Evolutionary conservation across 2,113 vertebrate species (phyloP).

Genomic region (Tragelaphus scriptus): DNA sequence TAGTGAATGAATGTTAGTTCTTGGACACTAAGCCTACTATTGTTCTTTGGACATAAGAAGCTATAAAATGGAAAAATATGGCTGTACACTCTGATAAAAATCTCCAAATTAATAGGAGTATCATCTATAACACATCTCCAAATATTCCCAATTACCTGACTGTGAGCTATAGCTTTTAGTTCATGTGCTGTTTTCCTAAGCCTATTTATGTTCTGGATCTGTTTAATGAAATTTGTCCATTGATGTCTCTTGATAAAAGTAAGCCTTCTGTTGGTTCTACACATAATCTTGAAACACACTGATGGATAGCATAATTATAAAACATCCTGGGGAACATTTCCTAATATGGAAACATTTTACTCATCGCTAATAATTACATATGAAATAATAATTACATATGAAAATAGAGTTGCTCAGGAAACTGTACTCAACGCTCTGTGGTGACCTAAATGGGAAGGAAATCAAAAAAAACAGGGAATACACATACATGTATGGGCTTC

Average conservation of each 20-base stretch:
- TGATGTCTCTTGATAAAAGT: neutral
- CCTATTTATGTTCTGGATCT: neutral
- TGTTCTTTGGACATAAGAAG: neutral
- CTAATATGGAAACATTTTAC: neutral
- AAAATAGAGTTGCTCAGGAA: neutral
- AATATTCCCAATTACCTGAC: neutral
- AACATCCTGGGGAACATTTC: neutral
- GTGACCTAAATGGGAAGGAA: neutral
- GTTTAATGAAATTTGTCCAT: neutral
- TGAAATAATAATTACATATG: neutral
- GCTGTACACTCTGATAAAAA: neutral
- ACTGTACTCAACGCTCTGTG: neutral
- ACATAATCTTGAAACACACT: neutral
- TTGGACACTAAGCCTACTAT: neutral
- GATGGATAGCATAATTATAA: neutral
- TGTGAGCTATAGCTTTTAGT: neutral
- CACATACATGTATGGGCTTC: neutral
- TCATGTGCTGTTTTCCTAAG: neutral
- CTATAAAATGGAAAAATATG: neutral
- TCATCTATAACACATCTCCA: neutral
- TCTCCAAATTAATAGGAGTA: neutral
- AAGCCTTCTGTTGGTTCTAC: neutral
- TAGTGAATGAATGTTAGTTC: neutral
- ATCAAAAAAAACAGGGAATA: neutral
- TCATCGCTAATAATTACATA: neutral